These are phyloP conservation scores for Pycnonotus jocosus DNA, from an alignment of 2,113 vertebrate species.

Conservation along the genomic window DNA sequence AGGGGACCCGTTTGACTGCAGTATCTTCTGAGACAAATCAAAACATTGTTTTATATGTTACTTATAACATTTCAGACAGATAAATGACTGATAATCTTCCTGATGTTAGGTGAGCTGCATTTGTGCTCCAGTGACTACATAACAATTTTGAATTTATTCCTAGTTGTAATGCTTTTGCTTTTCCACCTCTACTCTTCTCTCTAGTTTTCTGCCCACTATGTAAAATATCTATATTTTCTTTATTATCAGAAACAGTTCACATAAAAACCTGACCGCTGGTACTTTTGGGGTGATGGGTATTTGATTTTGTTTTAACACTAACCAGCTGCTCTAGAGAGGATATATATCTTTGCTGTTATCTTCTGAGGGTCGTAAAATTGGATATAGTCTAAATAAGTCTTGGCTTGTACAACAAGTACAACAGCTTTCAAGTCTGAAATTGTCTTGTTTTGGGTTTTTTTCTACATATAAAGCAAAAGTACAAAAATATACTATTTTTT, in stretches of 20 bases:
- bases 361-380: neutral
- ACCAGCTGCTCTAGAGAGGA: neutral
- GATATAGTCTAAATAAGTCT: neutral
- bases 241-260: neutral
- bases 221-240: neutral
- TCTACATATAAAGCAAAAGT: neutral
- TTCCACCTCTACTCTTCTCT: neutral
- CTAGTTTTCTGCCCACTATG: neutral
- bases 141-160: neutral
- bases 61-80: slow-evolving; percentile 41
- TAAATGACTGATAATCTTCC: slow-evolving; percentile 43
- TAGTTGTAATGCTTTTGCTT: neutral
- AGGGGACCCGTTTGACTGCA: neutral
- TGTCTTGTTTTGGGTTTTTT: neutral
- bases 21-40: neutral
- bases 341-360: neutral
- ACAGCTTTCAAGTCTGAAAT: neutral
- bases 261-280: slow-evolving; percentile 1
- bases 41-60: slow-evolving; percentile 22
- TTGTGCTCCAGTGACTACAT: slow-evolving; percentile 2
- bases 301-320: neutral
- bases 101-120: neutral
- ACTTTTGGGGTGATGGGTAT: neutral
- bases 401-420: neutral
- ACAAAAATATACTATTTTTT: neutral